Evolutionary conservation across 1,140 invertebrate genomes (phyloP), one percentile per base, ranked within the genome.

Genomic region (Drosophila athabasca): DNA sequence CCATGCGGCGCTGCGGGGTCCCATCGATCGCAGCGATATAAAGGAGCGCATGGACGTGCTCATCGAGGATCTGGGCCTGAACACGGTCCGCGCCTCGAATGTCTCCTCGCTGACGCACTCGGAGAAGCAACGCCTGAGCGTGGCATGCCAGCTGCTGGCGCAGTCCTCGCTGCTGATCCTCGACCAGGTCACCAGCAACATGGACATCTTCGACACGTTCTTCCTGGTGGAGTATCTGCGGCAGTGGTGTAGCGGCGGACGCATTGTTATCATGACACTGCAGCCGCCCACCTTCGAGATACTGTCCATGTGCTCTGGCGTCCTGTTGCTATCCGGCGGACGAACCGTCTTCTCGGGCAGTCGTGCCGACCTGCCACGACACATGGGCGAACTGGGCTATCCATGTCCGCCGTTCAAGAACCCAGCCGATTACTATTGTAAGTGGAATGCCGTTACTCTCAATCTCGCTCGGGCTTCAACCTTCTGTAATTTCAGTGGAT

Each of bases 161-260:
- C 95, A 97, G 88, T 95, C 95, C 52, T 96, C 97, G 57, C 94
- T 98, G 39, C 93, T 98, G 0, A 93, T 97, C 2, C 92, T 98
- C 24, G 97, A 98, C 89, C 96, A 97, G 91, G 96, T 97, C 3
- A 97, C 97, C 0, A 95, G 95, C 82, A 97, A 97, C 51, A 97
- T 99, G 95, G 98, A 99, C 79, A 98, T 99, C 60, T 98, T 98
- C 73, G 98, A 99, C 85, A 97, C 97, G 0, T 98, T 98, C 92
- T 99, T 99, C 91, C 92, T 99, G 13, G 95, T 99, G 24, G 98
- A 99, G 91, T 98, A 98, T 92, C 92, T 99, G 43, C 94, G 97
- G 54, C 97, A 98, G 90, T 99, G 98, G 98, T 97, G 97, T 0
- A 94, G 94, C 51, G 94, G 96, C 19, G 95, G 96, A 1, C 93